Percentiles rank a stretch among this genome's conserved stretches.
Evolutionary conservation across 2,888 invertebrate genomes (phyloP).

Genomic region (Lycophotia porphyrea): DNA sequence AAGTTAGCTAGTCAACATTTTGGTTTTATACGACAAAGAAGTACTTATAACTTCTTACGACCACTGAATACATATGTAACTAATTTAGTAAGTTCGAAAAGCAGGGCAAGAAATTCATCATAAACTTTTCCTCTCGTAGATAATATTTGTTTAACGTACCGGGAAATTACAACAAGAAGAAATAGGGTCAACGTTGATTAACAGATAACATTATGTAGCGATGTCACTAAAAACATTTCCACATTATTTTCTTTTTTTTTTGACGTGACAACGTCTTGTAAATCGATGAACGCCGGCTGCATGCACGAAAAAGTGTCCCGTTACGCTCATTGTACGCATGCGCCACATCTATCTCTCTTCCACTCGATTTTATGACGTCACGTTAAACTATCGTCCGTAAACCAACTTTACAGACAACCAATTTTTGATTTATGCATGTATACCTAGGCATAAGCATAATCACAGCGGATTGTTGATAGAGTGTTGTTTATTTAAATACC

Average conservation of each 20-base stretch:
- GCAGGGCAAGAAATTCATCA: background rate
- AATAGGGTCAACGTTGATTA: conserved; percentile 5
- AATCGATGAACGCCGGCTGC: no score
- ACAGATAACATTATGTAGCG: conserved; percentile 16
- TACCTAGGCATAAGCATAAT: background rate
- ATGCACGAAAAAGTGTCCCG: no score
- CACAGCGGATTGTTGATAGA: background rate
- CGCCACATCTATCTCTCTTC: no score
- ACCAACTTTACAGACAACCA: no score
- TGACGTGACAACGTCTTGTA: no score
- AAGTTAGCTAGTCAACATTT: no score
- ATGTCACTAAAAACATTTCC: background rate
- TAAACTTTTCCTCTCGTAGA: background rate
- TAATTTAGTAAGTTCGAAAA: background rate
- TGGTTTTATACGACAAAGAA: no score
- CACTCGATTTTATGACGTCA: no score
- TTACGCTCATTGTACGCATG: no score
- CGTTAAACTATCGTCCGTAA: no score
- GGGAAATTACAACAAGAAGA: background rate
- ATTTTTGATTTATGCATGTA: background rate
- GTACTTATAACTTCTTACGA: no score
- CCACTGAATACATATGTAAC: background rate
- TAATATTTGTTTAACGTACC: background rate
- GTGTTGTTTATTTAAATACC: background rate
- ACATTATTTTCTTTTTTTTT: background rate